Percentiles rank a stretch among this genome's conserved stretches.
These are phyloP conservation scores for Bembecia ichneumoniformis DNA, from an alignment of 2,888 invertebrate genomes.

Conservation along the genomic window DNA sequence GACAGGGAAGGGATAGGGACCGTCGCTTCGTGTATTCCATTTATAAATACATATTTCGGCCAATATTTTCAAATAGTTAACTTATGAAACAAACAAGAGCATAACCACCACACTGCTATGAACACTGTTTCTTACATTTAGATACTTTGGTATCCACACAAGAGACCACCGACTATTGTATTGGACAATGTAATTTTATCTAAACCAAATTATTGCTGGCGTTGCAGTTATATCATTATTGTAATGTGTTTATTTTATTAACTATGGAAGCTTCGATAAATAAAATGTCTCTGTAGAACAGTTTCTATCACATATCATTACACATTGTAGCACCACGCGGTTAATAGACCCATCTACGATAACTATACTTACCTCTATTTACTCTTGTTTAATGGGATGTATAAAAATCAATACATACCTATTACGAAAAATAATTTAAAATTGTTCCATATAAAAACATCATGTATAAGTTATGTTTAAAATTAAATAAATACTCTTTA, in stretches of 20 bases:
- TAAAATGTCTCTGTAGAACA: constrained; percentile 70
- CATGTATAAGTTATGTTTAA: constrained; percentile 66
- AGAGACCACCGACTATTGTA: constrained; percentile 34
- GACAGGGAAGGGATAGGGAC: no score
- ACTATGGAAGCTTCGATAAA: constrained; percentile 68
- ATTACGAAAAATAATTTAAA: constrained; percentile 66
- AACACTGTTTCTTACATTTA: constrained; percentile 17
- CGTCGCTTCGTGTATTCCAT: no score
- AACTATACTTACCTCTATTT: constrained; percentile 66
- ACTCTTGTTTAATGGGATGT: constrained; percentile 67
- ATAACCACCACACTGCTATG: background rate
- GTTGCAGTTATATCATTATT: constrained; percentile 37
- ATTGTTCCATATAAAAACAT: constrained; percentile 68
- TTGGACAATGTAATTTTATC: constrained; percentile 41
- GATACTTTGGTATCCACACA: constrained; percentile 48
- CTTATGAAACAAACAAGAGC: no score
- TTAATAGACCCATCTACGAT: constrained; percentile 69
- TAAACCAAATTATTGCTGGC: constrained; percentile 61
- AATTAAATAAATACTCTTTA: constrained; percentile 71
- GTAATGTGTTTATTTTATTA: constrained; percentile 54
- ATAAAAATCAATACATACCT: constrained; percentile 71
- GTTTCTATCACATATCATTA: constrained; percentile 71
- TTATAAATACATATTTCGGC: no score
- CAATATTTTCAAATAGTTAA: no score
- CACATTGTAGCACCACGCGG: constrained; percentile 70